Percentiles rank a stretch among this genome's conserved stretches.
phyloP scores from a whole-genome alignment of 2,797 vertebrate genomes.

The Syngnathus rostellatus region DNA sequence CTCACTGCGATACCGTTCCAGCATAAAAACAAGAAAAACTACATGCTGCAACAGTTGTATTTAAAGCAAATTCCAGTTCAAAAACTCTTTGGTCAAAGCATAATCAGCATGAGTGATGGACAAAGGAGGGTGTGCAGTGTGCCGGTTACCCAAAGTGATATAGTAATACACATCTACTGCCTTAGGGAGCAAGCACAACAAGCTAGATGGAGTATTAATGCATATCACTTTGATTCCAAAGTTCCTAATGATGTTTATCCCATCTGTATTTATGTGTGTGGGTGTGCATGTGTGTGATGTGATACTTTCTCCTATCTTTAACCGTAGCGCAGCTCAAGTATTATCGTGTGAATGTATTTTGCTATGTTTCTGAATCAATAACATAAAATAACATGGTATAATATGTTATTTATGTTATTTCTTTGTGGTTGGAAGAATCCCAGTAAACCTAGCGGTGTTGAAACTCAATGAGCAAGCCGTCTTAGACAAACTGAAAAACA shows the following conservation, averaged over 20 bases:
- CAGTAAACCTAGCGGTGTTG: slow-evolving; percentile 99
- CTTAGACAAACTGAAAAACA: slow-evolving; percentile 99
- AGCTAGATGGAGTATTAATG: slow-evolving; percentile 91
- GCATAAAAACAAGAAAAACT: background rate
- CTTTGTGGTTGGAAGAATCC: slow-evolving; percentile 91
- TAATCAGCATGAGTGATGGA: slow-evolving; percentile 23
- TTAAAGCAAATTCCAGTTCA: background rate
- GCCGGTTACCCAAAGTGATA: slow-evolving; percentile 98
- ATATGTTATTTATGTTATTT: slow-evolving; percentile 99
- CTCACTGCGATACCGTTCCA: slow-evolving; percentile 46
- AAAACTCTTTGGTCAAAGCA: slow-evolving; percentile 5
- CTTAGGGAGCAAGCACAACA: slow-evolving; percentile 69
- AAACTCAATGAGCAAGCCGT: slow-evolving; percentile 99
- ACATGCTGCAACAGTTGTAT: background rate
- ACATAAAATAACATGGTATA: slow-evolving; percentile 98
- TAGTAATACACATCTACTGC: slow-evolving; percentile 94
- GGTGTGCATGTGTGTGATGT: slow-evolving; percentile 54
- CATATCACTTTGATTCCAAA: slow-evolving; percentile 86
- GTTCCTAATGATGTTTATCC: slow-evolving; percentile 60
- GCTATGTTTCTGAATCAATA: slow-evolving; percentile 81
- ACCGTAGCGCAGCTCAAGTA: slow-evolving; percentile 35
- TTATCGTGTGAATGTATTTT: slow-evolving; percentile 49
- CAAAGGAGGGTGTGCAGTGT: slow-evolving; percentile 71
- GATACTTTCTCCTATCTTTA: slow-evolving; percentile 12
- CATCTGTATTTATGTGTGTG: slow-evolving; percentile 52